A percentile compares a stretch with the other conserved stretches of the same genome.
Evolutionary conservation across 2,888 invertebrate genomes (phyloP).

Genomic region (Hipparchia semele): DNA sequence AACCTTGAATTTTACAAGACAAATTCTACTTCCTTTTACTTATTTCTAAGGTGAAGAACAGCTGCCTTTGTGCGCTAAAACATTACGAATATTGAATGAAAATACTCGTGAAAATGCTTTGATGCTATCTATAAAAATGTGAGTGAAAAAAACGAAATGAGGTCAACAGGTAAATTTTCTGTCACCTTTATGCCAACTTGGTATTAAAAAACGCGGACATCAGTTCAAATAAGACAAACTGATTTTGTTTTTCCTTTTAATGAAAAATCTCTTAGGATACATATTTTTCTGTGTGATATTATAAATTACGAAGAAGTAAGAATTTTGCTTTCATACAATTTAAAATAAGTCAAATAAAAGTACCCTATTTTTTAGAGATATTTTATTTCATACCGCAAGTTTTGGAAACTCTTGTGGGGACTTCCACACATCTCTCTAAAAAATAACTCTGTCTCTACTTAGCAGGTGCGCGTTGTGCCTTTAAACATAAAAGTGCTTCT

Average conservation of each 20-base stretch:
- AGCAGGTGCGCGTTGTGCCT: not conserved
- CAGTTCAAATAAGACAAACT: not conserved
- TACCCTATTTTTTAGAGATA: no score
- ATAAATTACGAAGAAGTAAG: not conserved
- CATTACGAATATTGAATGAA: slow-evolving; percentile 25
- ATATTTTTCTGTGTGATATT: slow-evolving; percentile 8
- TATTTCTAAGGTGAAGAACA: not conserved
- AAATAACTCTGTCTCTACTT: no score
- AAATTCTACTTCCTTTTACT: not conserved
- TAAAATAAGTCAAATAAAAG: not conserved
- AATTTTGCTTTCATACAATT: not conserved
- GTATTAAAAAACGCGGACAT: slow-evolving; percentile 2
- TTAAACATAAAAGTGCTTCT: not conserved
- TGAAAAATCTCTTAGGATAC: slow-evolving; percentile 11
- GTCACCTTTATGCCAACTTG: slow-evolving; percentile 10
- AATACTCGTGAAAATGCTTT: slow-evolving; percentile 27
- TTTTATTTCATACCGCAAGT: no score
- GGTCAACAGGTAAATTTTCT: slow-evolving; percentile 22
- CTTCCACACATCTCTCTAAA: no score
- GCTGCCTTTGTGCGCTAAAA: not conserved
- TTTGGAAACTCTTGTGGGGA: no score
- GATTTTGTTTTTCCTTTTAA: slow-evolving; percentile 11
- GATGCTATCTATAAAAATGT: slow-evolving; percentile 19
- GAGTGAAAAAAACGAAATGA: slow-evolving; percentile 22
- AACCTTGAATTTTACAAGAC: not conserved